Evolutionary conservation across 2,113 vertebrate species (phyloP), one percentile per base, ranked within the genome.

Genomic region (Phaethon lepturus): DNA sequence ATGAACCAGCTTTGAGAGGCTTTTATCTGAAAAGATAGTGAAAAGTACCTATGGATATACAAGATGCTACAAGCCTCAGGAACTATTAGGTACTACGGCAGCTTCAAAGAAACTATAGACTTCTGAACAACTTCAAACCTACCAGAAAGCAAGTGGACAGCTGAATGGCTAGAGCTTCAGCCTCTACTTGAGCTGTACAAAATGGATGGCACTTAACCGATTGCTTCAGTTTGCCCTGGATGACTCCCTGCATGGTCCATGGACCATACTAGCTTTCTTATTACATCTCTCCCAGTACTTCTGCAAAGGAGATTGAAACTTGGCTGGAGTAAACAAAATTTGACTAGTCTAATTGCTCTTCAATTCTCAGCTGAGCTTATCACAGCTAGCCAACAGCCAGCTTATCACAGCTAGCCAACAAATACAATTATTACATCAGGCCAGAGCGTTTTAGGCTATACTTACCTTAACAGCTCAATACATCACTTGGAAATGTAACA

Each of bases 401-500:
- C 50, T 92, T 90, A 86, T 79, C 93, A 87, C 40, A 78, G 38
- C 68, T 38, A 73, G 88, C 67, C 88, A 95, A 85, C 52, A 94
- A 90, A 77, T 49, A 75, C 64, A 93, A 75, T 50, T 73, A 64
- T 81, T 78, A 72, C 24, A 71, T 80, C 60, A 89, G 40, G 35
- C 63, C 59, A 93, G 72, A 95, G 71, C 90, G 90, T 60, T 88
- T 86, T 59, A 88, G 92, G 60, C 88, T 78, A 90, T n/a, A 50
- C 24, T 90, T 87, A 60, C 67, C 18, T 33, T 73, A 86, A 79
- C 33, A 81, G 88, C 52, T 93, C 64, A 59, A 92, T 84, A 78
- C 33, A 77, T 64, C 72, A 80, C 86, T 88, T 79, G 86, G 72
- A 92, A 91, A 86, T 67, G 28, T 40, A 92, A 76, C n/a, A 55